Evolutionary conservation across 2,888 invertebrate genomes (phyloP).

Genomic region (Chelonus formosanus): DNA sequence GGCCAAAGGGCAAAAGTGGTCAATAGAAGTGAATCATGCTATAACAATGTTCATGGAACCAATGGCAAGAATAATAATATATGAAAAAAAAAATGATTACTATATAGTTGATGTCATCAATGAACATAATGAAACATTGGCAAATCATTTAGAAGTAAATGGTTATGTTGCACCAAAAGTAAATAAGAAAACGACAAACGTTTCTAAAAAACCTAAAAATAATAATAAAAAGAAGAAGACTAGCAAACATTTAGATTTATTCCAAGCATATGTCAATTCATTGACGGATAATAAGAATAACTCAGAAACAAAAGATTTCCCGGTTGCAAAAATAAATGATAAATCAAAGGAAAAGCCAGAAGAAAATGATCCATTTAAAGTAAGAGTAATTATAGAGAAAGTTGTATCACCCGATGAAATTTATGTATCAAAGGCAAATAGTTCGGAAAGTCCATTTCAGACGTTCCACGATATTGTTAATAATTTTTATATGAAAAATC

Average conservation of each 20-base stretch:
- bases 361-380: constrained; percentile 62
- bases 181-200: background rate
- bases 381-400: constrained; percentile 67
- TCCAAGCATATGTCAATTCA: background rate
- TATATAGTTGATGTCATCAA: constrained; percentile 48
- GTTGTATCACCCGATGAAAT: constrained; percentile 70
- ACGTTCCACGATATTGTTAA: constrained; percentile 68
- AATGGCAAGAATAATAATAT: constrained; percentile 61
- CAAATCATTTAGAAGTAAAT: background rate
- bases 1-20: constrained; percentile 61
- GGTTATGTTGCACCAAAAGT: background rate
- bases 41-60: constrained; percentile 58
- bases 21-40: constrained; percentile 53
- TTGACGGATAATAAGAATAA: background rate
- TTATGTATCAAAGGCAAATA: constrained; percentile 69
- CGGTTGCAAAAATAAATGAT: no score
- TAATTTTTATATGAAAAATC: constrained; percentile 64
- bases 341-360: background rate
- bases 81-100: constrained; percentile 45
- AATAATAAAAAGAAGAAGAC: no score
- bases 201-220: background rate
- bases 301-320: no score
- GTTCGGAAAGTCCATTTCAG: constrained; percentile 33
- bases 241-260: no score
- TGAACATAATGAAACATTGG: constrained; percentile 48